Evolutionary conservation across 2,797 vertebrate genomes (phyloP).

Genomic region (Pseudochromis fuscus): DNA sequence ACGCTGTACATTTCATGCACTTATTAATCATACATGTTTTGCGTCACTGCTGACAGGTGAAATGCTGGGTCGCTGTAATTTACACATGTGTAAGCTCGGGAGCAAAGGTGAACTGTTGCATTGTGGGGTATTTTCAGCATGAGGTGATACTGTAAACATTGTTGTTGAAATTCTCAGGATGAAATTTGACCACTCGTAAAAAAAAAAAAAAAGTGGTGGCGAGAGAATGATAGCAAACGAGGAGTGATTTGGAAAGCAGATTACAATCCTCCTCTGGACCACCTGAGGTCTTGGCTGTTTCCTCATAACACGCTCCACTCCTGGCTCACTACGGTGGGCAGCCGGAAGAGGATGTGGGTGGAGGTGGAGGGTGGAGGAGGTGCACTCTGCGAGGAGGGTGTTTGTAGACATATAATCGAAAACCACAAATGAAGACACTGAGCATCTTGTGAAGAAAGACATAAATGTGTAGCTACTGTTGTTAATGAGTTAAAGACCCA

Average conservation of each 20-base stretch:
- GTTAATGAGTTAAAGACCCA: not conserved
- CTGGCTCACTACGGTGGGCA: constrained; percentile 21
- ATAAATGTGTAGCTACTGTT: not conserved
- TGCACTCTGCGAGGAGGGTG: constrained; percentile 47
- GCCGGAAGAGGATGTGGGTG: constrained; percentile 63
- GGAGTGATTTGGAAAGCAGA: not conserved
- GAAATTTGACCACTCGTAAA: not conserved
- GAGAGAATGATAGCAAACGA: not conserved
- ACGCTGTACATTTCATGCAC: not conserved
- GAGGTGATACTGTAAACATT: not conserved
- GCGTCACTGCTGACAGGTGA: not conserved
- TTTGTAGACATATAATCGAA: constrained; percentile 79
- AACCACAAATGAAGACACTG: constrained; percentile 52
- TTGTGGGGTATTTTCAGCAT: constrained; percentile 8
- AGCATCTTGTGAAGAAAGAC: too few species aligned
- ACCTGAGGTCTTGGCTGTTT: constrained; percentile 23
- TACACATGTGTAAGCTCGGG: not conserved
- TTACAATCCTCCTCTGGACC: constrained; percentile 1
- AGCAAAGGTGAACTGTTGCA: not conserved
- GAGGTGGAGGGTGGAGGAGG: constrained; percentile 55
- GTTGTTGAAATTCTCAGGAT: not conserved
- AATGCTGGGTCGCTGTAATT: not conserved
- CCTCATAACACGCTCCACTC: constrained; percentile 40
- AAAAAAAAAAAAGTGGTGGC: not conserved
- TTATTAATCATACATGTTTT: constrained; percentile 6